A percentile compares a stretch with the other conserved stretches of the same genome.
Evolutionary conservation across 2,113 vertebrate species (phyloP).

Genomic region (Diadophis punctatus): DNA sequence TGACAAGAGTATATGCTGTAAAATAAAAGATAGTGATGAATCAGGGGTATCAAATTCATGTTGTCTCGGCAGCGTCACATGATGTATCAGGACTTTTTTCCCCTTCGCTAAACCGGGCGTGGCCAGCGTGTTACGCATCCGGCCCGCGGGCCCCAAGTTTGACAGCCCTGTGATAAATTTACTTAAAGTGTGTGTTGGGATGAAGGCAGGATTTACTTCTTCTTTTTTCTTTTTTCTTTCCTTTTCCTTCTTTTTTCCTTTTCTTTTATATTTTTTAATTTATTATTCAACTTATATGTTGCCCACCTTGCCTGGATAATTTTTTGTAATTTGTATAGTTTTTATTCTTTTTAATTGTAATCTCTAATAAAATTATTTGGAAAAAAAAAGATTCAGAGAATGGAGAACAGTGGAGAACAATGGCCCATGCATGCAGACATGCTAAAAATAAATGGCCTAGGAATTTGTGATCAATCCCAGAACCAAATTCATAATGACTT

Average conservation of each 20-base stretch:
- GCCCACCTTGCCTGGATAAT: background rate
- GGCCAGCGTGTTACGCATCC: too few relatives aligned
- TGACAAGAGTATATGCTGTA: too few relatives aligned
- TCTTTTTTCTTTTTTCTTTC: too few relatives aligned
- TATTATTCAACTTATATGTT: background rate
- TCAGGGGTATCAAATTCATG: too few relatives aligned
- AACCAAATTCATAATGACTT: background rate
- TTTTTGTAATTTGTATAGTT: background rate
- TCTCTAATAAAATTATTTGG: background rate
- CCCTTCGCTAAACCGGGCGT: too few relatives aligned
- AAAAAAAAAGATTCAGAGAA: background rate
- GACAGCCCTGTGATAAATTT: too few relatives aligned
- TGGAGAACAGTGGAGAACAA: background rate
- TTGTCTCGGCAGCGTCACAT: too few relatives aligned
- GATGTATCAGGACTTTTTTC: too few relatives aligned
- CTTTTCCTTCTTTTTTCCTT: background rate
- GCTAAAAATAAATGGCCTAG: background rate
- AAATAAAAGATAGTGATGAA: too few relatives aligned
- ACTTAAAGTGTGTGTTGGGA: background rate
- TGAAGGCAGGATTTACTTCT: background rate
- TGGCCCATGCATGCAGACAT: background rate
- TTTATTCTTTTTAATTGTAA: background rate
- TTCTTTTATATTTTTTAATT: background rate
- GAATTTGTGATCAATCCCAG: background rate
- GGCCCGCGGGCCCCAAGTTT: too few relatives aligned